phyloP scores from a whole-genome alignment of 2,888 invertebrate genomes.

The Apamea epomidion region DNA sequence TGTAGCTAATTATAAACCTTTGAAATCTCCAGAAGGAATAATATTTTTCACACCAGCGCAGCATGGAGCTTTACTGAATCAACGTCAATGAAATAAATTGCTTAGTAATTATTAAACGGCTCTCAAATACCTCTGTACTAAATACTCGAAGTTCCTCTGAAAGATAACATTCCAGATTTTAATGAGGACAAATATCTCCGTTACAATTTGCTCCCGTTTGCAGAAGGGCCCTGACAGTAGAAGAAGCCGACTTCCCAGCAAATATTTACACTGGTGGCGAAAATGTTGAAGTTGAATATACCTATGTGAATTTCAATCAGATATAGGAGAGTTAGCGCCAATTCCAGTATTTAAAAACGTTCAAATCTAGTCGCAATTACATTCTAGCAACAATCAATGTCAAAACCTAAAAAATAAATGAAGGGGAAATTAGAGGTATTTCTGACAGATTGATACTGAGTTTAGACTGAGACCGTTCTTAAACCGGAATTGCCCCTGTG shows the following conservation, averaged over 20 bases:
- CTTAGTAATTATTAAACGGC: background rate
- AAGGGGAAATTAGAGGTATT: background rate
- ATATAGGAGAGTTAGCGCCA: background rate
- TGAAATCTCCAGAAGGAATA: background rate
- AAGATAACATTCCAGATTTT: conserved; percentile 28
- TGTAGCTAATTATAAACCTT: background rate
- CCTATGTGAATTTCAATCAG: background rate
- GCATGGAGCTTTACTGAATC: background rate
- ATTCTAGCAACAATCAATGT: background rate
- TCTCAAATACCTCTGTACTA: conserved; percentile 3
- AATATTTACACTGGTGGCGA: background rate
- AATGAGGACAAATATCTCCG: background rate
- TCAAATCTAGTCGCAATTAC: background rate
- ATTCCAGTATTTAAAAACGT: background rate
- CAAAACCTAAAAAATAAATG: no score
- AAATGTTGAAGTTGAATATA: background rate
- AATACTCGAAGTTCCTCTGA: conserved; percentile 23
- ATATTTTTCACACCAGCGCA: background rate
- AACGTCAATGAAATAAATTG: background rate
- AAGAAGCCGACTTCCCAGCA: background rate
- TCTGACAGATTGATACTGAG: background rate
- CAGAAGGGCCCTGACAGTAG: background rate
- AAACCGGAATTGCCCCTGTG: background rate
- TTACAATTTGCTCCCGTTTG: background rate
- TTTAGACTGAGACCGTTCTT: background rate